Evolutionary conservation across 35 echinoderm and acorn worm genomes (phyloP).

Genomic region (Anneissia japonica): DNA sequence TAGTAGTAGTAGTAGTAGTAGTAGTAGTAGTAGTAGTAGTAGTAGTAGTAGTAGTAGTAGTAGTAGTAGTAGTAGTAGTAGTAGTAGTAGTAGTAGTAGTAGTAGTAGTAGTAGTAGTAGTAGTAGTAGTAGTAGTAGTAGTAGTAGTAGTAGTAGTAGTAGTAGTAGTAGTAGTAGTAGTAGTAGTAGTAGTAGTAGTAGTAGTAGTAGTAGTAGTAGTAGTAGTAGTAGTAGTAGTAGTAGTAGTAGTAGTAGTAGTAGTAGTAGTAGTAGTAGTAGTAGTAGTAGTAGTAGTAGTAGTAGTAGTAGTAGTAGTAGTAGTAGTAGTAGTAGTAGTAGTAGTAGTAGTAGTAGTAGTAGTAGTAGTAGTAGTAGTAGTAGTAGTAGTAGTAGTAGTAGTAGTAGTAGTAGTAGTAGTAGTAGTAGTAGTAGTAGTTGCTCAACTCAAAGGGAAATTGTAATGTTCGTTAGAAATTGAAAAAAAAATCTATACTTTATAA

Average conservation of each 20-base stretch:
- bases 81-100: not conserved
- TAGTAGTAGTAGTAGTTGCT: not conserved
- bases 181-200: not conserved
- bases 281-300: not conserved
- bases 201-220: not conserved
- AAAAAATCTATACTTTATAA: not conserved
- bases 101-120: not conserved
- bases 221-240: not conserved
- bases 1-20: not conserved
- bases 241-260: not conserved
- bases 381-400: too few relatives aligned
- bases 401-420: not conserved
- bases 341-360: too few relatives aligned
- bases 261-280: not conserved
- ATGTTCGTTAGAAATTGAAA: not conserved
- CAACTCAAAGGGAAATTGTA: too few relatives aligned
- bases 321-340: too few relatives aligned
- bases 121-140: not conserved
- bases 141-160: conserved; percentile 5
- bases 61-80: not conserved
- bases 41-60: not conserved
- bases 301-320: not conserved
- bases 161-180: not conserved
- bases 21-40: not conserved
- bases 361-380: too few relatives aligned